These are phyloP conservation scores for Yponomeuta sedellus DNA, from an alignment of 2,888 invertebrate genomes.

Conservation along the genomic window DNA sequence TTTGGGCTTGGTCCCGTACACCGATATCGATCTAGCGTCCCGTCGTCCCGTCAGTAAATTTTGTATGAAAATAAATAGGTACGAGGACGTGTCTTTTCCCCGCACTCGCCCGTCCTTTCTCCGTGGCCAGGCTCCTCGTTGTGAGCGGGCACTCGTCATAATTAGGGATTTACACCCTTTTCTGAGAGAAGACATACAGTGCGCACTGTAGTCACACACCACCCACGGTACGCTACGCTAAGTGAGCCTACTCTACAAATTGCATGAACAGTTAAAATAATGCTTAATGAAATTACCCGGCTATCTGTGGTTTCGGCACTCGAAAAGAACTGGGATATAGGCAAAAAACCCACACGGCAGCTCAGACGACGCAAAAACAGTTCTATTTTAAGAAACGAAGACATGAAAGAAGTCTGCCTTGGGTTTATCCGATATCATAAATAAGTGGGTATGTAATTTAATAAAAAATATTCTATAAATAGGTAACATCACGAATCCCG, in stretches of 20 bases:
- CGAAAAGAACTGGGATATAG: neutral
- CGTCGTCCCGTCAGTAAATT: no score
- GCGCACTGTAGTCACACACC: no score
- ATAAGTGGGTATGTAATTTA: neutral
- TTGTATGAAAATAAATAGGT: no score
- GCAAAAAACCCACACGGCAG: neutral
- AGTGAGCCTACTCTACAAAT: slow-evolving; percentile 51
- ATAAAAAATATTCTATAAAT: neutral
- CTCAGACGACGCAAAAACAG: neutral
- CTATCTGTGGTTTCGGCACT: neutral
- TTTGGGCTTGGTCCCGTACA: no score
- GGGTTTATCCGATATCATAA: slow-evolving; percentile 17
- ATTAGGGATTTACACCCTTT: no score
- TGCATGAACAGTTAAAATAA: slow-evolving; percentile 23
- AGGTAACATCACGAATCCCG: neutral
- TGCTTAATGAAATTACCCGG: no score
- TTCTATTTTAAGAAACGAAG: slow-evolving; percentile 27
- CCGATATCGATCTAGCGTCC: no score
- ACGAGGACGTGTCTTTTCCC: no score
- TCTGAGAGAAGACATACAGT: no score
- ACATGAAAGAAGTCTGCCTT: slow-evolving; percentile 32
- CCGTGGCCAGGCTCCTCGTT: no score
- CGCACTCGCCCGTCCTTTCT: no score
- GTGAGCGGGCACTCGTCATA: no score
- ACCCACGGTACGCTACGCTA: neutral